These are phyloP conservation scores for Thaleichthys pacificus DNA, from an alignment of 2,797 vertebrate species.

Conservation along the genomic window DNA sequence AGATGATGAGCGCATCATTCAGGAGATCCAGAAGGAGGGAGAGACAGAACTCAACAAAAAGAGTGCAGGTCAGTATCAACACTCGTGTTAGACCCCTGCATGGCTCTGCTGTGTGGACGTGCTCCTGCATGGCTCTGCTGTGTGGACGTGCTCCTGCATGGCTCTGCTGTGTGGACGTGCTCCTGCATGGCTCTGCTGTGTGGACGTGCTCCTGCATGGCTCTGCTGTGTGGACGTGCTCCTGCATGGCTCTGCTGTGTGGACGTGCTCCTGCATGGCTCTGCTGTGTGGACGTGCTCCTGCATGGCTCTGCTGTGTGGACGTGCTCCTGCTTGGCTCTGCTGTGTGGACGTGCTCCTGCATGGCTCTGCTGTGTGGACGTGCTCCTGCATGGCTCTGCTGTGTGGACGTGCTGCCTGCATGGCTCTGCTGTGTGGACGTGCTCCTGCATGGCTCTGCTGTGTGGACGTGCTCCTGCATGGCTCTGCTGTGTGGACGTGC, in stretches of 20 bases:
- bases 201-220: no score
- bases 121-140: no score
- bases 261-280: no score
- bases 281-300: background rate
- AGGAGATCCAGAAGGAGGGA: slow-evolving; percentile 93
- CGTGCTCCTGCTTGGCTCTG: no score
- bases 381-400: background rate
- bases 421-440: background rate
- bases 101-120: no score
- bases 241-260: background rate
- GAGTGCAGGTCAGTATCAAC: slow-evolving; percentile 74
- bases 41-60: slow-evolving; percentile 92
- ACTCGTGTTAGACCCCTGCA: background rate
- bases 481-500: background rate
- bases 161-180: no score
- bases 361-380: background rate
- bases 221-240: background rate
- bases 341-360: background rate
- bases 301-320: background rate
- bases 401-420: no score
- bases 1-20: slow-evolving; percentile 93
- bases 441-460: background rate
- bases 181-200: background rate
- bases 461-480: no score
- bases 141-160: background rate